phyloP scores from a whole-genome alignment of 2,888 invertebrate genomes.

The Strigamia crassipes region DNA sequence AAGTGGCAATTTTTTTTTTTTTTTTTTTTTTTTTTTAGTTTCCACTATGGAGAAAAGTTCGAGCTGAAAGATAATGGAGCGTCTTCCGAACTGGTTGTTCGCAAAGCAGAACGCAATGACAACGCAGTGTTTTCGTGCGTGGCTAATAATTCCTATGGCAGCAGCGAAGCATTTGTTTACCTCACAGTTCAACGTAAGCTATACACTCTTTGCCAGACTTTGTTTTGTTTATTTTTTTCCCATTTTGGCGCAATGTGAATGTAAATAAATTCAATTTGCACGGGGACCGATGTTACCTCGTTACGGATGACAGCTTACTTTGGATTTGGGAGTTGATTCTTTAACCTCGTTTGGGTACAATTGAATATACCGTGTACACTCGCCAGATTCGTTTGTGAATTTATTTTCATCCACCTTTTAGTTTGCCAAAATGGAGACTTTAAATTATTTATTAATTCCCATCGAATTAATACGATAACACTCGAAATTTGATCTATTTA shows the following conservation, averaged over 20 bases:
- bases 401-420: too few relatives aligned
- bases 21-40: slow-evolving; percentile 21
- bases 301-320: neutral
- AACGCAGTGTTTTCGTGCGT: slow-evolving; percentile 41
- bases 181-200: slow-evolving; percentile 45
- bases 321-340: neutral
- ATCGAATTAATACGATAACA: too few relatives aligned
- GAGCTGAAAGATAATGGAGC: slow-evolving; percentile 6
- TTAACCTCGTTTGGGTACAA: neutral
- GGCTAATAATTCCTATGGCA: slow-evolving; percentile 45
- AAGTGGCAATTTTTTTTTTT: neutral
- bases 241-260: neutral
- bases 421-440: too few relatives aligned
- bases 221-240: neutral
- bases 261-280: neutral
- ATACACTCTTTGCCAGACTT: neutral
- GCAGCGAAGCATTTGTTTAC: slow-evolving; percentile 23
- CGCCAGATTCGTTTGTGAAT: too few relatives aligned
- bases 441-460: too few relatives aligned
- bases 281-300: neutral
- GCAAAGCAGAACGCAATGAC: slow-evolving; percentile 36
- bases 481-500: too few relatives aligned
- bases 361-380: too few relatives aligned
- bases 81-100: slow-evolving; percentile 39
- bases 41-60: neutral